A percentile compares a stretch with the other conserved stretches of the same genome.
These are phyloP conservation scores for Rhincodon typus DNA, from an alignment of 2,797 vertebrate species.

Conservation along the genomic window DNA sequence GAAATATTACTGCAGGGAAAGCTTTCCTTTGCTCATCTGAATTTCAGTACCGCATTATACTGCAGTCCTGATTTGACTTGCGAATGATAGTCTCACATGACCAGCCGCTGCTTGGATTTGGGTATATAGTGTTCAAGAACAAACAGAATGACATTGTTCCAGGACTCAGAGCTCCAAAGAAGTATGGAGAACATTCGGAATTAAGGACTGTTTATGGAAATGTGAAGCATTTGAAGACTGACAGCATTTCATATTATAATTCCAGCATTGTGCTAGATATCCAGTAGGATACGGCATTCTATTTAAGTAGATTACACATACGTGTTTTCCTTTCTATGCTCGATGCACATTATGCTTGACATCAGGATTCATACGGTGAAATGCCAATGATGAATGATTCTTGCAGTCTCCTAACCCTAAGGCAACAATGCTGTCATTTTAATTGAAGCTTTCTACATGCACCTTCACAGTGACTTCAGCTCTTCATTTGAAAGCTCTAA, in stretches of 20 bases:
- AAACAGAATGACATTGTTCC: background rate
- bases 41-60: background rate
- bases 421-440: conserved; percentile 31
- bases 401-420: conserved; percentile 17
- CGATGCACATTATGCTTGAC: conserved; percentile 18
- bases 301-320: conserved; percentile 32
- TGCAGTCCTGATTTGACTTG: background rate
- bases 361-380: conserved; percentile 22
- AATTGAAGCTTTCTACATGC: conserved; percentile 14
- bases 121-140: background rate
- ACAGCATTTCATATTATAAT: background rate
- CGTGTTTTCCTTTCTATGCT: background rate
- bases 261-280: background rate
- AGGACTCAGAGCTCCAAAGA: background rate
- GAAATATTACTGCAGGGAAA: background rate
- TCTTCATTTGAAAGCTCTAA: background rate
- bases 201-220: background rate
- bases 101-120: background rate
- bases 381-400: conserved; percentile 11
- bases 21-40: background rate
- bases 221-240: background rate
- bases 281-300: background rate
- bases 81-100: background rate
- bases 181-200: background rate
- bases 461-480: conserved; percentile 23